Evolutionary conservation across 92 coral and sea anemone genomes (phyloP).

Genomic region (Virgularia gustaviana): DNA sequence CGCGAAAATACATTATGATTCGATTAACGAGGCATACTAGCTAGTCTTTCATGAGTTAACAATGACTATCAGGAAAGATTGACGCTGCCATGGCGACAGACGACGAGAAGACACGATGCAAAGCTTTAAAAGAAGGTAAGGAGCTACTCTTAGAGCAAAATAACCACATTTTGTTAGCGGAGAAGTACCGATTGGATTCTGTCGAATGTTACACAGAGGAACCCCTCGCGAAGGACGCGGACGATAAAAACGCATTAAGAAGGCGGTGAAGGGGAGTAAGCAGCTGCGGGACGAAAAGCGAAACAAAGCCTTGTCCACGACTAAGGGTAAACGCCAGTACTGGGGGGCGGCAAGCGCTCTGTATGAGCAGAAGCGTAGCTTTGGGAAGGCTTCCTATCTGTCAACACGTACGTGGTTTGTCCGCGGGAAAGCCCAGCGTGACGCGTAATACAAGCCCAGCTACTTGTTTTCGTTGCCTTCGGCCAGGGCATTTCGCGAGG

Average conservation of each 20-base stretch:
- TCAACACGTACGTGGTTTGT: not conserved
- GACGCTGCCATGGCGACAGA: conserved; percentile 28
- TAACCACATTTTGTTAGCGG: conserved; percentile 49
- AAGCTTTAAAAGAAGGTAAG: conserved; percentile 35
- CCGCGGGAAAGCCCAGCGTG: conserved; percentile 16
- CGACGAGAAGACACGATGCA: not conserved
- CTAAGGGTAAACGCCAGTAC: not conserved
- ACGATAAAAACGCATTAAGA: conserved; percentile 40
- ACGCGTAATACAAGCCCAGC: conserved; percentile 3
- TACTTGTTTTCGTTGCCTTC: conserved; percentile 62
- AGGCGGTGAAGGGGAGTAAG: conserved; percentile 45
- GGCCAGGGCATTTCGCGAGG: conserved; percentile 51
- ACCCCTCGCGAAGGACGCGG: conserved; percentile 46
- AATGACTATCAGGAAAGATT: conserved; percentile 22
- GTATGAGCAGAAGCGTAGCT: not conserved
- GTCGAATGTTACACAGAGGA: conserved; percentile 43
- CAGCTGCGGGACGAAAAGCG: conserved; percentile 48
- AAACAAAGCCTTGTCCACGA: not conserved
- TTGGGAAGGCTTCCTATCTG: not conserved
- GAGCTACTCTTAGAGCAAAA: conserved; percentile 46
- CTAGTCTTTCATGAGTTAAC: no score
- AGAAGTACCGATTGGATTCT: conserved; percentile 44
- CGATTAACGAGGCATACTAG: no score
- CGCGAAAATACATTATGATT: no score
- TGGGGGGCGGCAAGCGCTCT: conserved; percentile 1